phyloP scores from a whole-genome alignment of 2,113 vertebrate species.

The Raja brachyura region DNA sequence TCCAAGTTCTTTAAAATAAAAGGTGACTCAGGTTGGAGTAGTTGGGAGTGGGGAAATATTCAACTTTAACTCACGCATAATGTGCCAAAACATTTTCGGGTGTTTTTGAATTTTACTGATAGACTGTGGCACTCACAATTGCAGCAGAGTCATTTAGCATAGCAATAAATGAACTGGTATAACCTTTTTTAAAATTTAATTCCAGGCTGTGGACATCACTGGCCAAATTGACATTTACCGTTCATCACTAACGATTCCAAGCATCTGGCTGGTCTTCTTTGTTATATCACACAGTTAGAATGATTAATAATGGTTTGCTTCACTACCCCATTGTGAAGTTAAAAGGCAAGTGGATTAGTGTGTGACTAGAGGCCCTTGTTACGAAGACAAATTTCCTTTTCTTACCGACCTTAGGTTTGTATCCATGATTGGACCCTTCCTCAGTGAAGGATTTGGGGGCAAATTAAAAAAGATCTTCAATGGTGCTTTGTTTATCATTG shows the following conservation, averaged over 20 bases:
- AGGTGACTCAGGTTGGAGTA: background rate
- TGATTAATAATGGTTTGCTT: background rate
- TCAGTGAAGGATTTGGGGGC: too few species aligned
- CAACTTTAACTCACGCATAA: background rate
- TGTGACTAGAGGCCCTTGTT: background rate
- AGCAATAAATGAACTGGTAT: background rate
- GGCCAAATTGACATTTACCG: background rate
- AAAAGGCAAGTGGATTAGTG: background rate
- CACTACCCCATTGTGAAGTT: background rate
- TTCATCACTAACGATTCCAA: background rate
- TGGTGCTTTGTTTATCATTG: too few species aligned
- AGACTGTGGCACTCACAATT: background rate
- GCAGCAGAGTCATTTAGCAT: background rate
- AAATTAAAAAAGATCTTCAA: background rate
- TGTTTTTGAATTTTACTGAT: background rate
- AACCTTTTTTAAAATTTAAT: too few species aligned
- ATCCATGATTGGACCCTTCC: background rate
- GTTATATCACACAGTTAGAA: too few species aligned
- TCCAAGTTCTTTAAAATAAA: too few species aligned
- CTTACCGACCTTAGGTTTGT: background rate
- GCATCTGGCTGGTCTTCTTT: background rate
- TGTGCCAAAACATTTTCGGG: background rate
- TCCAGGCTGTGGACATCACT: background rate
- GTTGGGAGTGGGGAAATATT: background rate
- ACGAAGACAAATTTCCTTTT: background rate